Evolutionary conservation across 2,888 invertebrate genomes (phyloP).

Genomic region (Eugnorisma glareosa): DNA sequence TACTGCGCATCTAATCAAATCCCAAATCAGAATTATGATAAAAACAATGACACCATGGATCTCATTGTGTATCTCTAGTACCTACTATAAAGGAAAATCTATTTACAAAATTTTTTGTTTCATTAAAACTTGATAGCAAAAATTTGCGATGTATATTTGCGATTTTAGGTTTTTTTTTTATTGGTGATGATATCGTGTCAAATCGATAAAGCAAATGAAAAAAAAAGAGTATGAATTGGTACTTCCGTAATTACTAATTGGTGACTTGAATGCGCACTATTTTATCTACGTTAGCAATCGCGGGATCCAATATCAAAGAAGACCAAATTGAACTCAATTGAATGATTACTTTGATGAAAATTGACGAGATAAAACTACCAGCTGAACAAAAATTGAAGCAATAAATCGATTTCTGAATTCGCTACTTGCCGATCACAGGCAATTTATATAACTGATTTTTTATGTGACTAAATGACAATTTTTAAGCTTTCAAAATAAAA

Average conservation of each 20-base stretch:
- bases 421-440: slow-evolving; percentile 14
- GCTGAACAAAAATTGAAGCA: slow-evolving; percentile 48
- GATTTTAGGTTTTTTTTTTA: too few relatives aligned
- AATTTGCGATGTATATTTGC: neutral
- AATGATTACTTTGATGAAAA: slow-evolving; percentile 61
- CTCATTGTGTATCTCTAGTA: neutral
- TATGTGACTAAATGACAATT: neutral
- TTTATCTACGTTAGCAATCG: slow-evolving; percentile 57
- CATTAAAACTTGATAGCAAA: neutral
- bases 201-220: slow-evolving; percentile 24
- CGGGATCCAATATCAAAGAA: slow-evolving; percentile 48
- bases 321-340: slow-evolving; percentile 67
- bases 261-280: slow-evolving; percentile 39
- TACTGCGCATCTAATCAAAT: slow-evolving; percentile 16
- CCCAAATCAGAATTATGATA: slow-evolving; percentile 2
- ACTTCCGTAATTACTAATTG: slow-evolving; percentile 29
- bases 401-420: slow-evolving; percentile 58
- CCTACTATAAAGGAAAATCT: neutral
- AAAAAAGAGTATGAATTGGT: slow-evolving; percentile 1
- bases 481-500: slow-evolving; percentile 5
- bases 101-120: neutral
- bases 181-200: slow-evolving; percentile 2
- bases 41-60: neutral
- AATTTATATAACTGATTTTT: slow-evolving; percentile 19
- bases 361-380: slow-evolving; percentile 53